phyloP scores from a whole-genome alignment of 2,888 invertebrate genomes.

The Acanthosepion pharaonis region DNA sequence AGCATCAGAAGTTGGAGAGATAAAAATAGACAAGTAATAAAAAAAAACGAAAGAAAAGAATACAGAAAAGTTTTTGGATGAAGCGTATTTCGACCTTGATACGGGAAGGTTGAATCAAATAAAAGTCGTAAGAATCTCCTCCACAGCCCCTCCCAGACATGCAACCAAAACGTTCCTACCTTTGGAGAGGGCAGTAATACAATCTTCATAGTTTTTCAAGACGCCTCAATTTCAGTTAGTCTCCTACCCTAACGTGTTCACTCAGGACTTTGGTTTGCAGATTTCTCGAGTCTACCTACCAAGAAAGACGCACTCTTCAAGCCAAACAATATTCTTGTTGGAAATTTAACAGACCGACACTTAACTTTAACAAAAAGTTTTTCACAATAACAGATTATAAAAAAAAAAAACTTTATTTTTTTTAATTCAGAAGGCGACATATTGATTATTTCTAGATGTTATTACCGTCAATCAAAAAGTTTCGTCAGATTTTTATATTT shows the following conservation, averaged over 20 bases:
- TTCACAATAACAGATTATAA: background rate
- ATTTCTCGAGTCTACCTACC: background rate
- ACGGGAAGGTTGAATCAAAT: background rate
- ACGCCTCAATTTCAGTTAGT: background rate
- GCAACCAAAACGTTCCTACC: background rate
- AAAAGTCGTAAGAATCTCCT: background rate
- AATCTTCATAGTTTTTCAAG: background rate
- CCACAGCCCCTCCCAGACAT: background rate
- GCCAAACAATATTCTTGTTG: background rate
- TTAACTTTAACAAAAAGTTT: background rate
- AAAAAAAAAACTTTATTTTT: too few relatives aligned
- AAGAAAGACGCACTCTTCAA: background rate
- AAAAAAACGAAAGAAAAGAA: background rate
- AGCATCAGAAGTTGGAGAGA: too few relatives aligned
- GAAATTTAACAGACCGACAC: background rate
- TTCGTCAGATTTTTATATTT: too few relatives aligned
- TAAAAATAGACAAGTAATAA: background rate
- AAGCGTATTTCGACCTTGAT: background rate
- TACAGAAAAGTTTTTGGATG: background rate
- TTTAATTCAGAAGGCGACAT: too few relatives aligned
- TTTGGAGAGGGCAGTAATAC: background rate
- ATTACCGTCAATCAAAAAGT: too few relatives aligned
- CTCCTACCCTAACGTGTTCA: background rate
- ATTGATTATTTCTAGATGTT: too few relatives aligned
- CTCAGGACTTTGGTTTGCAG: background rate